Conservation (phyloP, 2,797 vertebrate species). For the Manis javanica region DNA sequence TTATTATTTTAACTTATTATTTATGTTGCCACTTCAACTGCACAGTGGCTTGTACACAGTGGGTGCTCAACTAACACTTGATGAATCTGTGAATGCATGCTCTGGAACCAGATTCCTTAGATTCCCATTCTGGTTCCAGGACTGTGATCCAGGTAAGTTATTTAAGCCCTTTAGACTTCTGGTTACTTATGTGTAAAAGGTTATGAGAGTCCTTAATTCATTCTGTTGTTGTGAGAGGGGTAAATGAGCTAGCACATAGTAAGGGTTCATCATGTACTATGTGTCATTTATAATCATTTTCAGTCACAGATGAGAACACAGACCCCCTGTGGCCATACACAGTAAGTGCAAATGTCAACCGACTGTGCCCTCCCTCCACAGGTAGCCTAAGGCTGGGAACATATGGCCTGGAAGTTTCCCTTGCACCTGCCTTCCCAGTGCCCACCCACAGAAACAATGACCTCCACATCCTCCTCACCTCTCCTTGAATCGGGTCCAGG, state of each 20-base stretch:
- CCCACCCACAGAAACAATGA: no score
- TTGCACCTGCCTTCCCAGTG: neutral
- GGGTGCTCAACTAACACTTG: neutral
- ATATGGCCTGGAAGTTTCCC: neutral
- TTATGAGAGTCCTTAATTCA: neutral
- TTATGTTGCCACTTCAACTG: neutral
- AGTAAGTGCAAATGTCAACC: neutral
- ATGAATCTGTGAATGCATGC: neutral
- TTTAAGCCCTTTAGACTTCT: neutral
- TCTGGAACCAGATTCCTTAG: neutral
- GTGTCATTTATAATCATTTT: neutral
- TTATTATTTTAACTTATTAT: neutral
- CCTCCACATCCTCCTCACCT: conserved; percentile 82
- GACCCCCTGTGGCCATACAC: fast-evolving
- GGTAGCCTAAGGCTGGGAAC: neutral
- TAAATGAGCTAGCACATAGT: neutral
- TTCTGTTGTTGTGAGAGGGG: neutral
- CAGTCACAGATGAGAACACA: neutral
- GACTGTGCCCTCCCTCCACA: fast-evolving
- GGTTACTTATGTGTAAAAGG: neutral
- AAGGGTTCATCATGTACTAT: fast-evolving
- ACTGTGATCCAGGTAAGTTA: neutral
- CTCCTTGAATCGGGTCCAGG: conserved; percentile 88
- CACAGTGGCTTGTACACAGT: neutral
- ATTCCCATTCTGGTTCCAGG: neutral